Evolutionary conservation across 2,888 invertebrate species (phyloP), one percentile per base, ranked within the genome.

Genomic region (Ditula angustiorana): DNA sequence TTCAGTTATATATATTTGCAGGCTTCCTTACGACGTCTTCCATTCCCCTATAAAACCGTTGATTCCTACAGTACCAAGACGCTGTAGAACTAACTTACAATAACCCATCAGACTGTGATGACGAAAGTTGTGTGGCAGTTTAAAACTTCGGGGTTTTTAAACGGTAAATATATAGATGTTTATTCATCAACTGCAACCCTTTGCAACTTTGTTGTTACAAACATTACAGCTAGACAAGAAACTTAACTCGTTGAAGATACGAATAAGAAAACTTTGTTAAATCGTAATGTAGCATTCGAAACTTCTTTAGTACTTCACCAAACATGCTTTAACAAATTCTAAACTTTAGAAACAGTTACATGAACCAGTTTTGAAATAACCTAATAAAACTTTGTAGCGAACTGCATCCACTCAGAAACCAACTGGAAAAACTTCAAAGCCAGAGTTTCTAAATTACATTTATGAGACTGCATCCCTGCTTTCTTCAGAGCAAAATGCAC

Each of bases 371-470:
- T 46, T 53, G 26, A 52, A 26, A 8, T n/a, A 63, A 50, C 30
- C 5, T 23, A 30, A 44, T 52, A 47, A 59, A 57, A 64, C 13
- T 53, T 53, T 11, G 13, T 2, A 28, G 58, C 0, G n/a, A 35
- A 53, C 28, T 64, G 46, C 53, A 47, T 58, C 35, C 35, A 47
- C 35, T 59, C 35, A 26, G 63, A 52, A 58, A 44, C 41, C 33
- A 52, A 57, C 50, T 63, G 33, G 62, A 63, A 63, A 46, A 58
- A 30, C 19, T 53, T 33, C n/a, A 35, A 59, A 53, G 58, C 30
- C 41, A 11, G 11, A n/a, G 28, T 26, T 50, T 5, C 23, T 37
- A 59, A 64, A 64, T 64, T 53, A 53, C 28, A 59, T 64, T 64
- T 47, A 53, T 23, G 21, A 23, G 2, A 52, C 19, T 26, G 46